A percentile compares a stretch with the other conserved stretches of the same genome.
Evolutionary conservation across 2,888 invertebrate species (phyloP).

Genomic region (Dioctria linearis): DNA sequence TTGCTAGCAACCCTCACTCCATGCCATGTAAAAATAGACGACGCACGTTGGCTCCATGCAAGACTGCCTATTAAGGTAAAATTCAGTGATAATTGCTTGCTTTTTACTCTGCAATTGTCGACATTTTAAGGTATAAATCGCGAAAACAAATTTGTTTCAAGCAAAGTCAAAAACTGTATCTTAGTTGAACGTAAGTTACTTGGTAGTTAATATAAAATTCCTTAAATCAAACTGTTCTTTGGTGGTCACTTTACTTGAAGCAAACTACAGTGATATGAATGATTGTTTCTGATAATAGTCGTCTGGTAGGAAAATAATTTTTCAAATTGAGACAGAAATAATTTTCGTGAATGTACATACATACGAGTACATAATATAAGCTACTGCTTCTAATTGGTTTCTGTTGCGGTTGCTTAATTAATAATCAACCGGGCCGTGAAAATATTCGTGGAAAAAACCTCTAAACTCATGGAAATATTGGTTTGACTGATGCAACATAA

Average conservation of each 20-base stretch:
- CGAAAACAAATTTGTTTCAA: not conserved
- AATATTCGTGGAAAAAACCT: not conserved
- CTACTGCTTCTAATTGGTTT: not conserved
- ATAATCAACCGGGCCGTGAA: not conserved
- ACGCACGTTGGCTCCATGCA: not conserved
- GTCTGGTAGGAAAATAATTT: too few relatives aligned
- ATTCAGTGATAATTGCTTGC: not conserved
- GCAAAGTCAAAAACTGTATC: too few relatives aligned
- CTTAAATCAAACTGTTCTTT: too few relatives aligned
- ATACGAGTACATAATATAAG: too few relatives aligned
- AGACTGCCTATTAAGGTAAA: slow-evolving; percentile 5
- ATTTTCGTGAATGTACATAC: too few relatives aligned
- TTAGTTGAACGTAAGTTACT: too few relatives aligned
- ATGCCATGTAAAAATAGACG: not conserved
- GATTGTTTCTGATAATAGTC: too few relatives aligned
- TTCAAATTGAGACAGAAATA: too few relatives aligned
- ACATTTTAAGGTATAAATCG: not conserved
- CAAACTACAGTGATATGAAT: too few relatives aligned
- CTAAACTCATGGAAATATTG: slow-evolving; percentile 3
- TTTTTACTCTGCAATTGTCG: not conserved
- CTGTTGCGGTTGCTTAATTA: slow-evolving; percentile 3
- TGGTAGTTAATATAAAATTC: too few relatives aligned
- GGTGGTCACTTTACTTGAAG: too few relatives aligned
- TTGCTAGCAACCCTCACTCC: not conserved
- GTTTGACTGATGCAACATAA: slow-evolving; percentile 17